These are phyloP conservation scores for Acrocyrtus sp. DNA, from an alignment of 2,888 invertebrate genomes.

Conservation along the genomic window DNA sequence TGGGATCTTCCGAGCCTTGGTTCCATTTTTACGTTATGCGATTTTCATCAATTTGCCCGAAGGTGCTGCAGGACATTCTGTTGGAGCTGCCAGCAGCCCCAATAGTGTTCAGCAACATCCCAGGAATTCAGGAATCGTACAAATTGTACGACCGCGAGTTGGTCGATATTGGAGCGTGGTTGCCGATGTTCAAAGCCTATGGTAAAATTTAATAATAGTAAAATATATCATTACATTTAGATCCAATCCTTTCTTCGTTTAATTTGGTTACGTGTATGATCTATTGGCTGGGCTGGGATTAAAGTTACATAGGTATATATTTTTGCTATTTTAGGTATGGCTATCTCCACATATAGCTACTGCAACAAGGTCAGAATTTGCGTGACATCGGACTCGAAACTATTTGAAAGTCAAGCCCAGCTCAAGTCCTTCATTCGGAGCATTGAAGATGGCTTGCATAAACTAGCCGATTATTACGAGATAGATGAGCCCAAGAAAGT, in stretches of 20 bases:
- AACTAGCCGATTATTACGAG: conserved; percentile 37
- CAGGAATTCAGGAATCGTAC: conserved; percentile 52
- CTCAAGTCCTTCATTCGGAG: conserved; percentile 37
- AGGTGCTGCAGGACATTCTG: conserved; percentile 42
- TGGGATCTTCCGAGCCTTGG: conserved; percentile 55
- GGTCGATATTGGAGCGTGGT: conserved; percentile 56
- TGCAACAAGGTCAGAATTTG: conserved; percentile 45
- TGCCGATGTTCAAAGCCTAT: conserved; percentile 56
- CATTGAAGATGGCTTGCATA: conserved; percentile 27
- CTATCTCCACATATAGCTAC: conserved; percentile 42
- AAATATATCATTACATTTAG: background rate
- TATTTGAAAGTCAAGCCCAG: conserved; percentile 36
- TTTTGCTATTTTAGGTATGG: conserved; percentile 33
- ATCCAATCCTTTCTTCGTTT: background rate
- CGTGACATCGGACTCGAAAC: conserved; percentile 38
- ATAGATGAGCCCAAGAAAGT: no score
- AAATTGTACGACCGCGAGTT: conserved; percentile 51
- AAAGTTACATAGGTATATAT: background rate
- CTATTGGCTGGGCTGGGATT: no score
- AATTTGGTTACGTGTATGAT: background rate
- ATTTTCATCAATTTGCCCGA: conserved; percentile 56
- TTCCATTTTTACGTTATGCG: conserved; percentile 57
- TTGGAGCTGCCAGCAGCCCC: conserved; percentile 55
- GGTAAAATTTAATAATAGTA: conserved; percentile 29
- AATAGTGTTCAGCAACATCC: conserved; percentile 58